Percentiles rank a stretch among this genome's conserved stretches.
Conservation (phyloP, 2,888 invertebrate genomes). For the Torymus aiolomorphi region DNA sequence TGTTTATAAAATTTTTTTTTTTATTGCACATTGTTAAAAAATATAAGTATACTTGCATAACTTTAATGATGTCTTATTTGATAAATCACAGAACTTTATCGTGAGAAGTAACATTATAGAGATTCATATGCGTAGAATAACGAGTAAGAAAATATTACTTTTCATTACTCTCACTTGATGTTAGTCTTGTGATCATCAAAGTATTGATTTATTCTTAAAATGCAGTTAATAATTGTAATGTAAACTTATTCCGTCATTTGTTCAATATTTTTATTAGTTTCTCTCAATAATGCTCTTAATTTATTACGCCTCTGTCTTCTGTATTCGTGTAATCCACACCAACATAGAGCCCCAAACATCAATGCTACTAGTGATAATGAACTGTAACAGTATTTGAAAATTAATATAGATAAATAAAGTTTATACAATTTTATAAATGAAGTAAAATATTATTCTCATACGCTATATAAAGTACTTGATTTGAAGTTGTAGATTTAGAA, state of each 20-base stretch:
- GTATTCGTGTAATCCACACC: no score
- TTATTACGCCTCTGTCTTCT: no score
- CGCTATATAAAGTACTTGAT: slow-evolving; percentile 29
- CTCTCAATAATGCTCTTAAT: no score
- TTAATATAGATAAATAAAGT: no score
- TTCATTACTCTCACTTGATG: background rate
- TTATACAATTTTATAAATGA: slow-evolving; percentile 25
- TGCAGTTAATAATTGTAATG: no score
- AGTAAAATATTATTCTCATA: slow-evolving; percentile 12
- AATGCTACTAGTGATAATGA: background rate
- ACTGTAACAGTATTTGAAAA: slow-evolving; percentile 14
- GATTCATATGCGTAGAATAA: slow-evolving; percentile 1
- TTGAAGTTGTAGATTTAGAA: slow-evolving; percentile 21
- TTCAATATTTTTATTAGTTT: no score
- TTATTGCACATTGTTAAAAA: slow-evolving; percentile 14
- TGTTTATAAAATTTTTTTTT: slow-evolving; percentile 22
- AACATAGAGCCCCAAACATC: no score
- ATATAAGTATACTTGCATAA: slow-evolving; percentile 2
- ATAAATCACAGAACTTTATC: slow-evolving; percentile 40
- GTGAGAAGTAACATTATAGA: slow-evolving; percentile 16
- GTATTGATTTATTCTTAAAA: background rate
- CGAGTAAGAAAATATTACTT: background rate
- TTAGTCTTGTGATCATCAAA: slow-evolving; percentile 23
- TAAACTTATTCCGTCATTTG: no score
- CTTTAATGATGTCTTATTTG: slow-evolving; percentile 12